Base-by-base conservation (phyloP, 2,797 vertebrate genomes). In the Onychomys leucogaster region DNA sequence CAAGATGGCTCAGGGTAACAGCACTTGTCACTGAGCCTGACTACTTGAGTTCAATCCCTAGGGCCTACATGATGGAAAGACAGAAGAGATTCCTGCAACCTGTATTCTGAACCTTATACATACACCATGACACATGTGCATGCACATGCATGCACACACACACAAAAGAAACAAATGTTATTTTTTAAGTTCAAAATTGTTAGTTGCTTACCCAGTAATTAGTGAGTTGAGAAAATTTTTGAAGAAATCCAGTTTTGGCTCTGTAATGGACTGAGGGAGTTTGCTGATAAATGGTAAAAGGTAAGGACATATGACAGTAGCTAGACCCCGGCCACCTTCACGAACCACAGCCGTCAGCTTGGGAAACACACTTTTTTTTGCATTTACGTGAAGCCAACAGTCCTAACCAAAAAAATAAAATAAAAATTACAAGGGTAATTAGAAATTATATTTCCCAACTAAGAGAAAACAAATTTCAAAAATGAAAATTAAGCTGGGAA, bases 271-370 rank as follows among this genome's bases (percentile, higher is more conserved):
- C 96, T 97, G 97, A 32, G 99, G 99, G 71, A 99, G 98, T 96
- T 99, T 99, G 98, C 99, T 99, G 97, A 99, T 98, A 89, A 99
- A 99, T 0, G 99, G 99, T 98, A 99, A 98, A n/a, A 99, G 98
- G 97, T 99, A 99, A 34, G 99, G 99, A 96, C 99, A 99, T 59
- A 99, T 99, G 5, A 99, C 86, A 11, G 99, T 99, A 57, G 99
- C 99, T 96, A 99, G 97, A 76, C 99, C 99, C 95, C 98, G 98
- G 55, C 99, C 99, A 2, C 99, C 99, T 69, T 99, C 99, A 96
- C 98, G 99, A 78, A 99, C 98, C 3, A 99, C 96, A 82, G 97
- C 78, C 99, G 99, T 99, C 1, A 99, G 98, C 97, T 99, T 99
- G 7, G 99, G 99, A 76, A 99, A 98, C 96, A 99, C 99, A 29